A percentile compares a stretch with the other conserved stretches of the same genome.
phyloP scores from a whole-genome alignment of 2,797 vertebrate species.

The Austrolebias charrua region DNA sequence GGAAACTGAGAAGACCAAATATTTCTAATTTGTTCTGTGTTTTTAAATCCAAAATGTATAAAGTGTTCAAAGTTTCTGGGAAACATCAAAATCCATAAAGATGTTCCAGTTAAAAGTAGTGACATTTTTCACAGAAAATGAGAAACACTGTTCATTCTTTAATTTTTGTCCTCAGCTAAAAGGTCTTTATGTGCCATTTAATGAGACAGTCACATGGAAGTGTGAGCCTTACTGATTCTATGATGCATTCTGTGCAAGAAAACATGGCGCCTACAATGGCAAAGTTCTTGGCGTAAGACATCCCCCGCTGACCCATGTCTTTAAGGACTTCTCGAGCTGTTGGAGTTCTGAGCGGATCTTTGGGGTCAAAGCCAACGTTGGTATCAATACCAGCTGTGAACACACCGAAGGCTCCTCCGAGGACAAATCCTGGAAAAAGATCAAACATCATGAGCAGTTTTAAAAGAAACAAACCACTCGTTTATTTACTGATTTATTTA shows the following conservation, averaged over 20 bases:
- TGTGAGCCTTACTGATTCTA: slow-evolving; percentile 90
- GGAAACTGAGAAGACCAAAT: no score
- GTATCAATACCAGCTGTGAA: slow-evolving; percentile 98
- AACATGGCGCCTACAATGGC: slow-evolving; percentile 98
- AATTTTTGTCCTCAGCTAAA: no score
- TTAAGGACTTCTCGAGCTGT: slow-evolving; percentile 92
- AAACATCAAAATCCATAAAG: no score
- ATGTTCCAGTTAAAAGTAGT: no score
- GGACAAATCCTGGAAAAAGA: slow-evolving; percentile 86
- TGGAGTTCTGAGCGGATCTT: slow-evolving; percentile 91
- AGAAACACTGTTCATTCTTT: no score
- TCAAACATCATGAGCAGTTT: neutral
- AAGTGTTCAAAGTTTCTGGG: no score
- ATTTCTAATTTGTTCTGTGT: no score
- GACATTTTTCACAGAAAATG: no score
- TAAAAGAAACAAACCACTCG: neutral
- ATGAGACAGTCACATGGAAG: neutral
- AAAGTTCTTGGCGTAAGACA: slow-evolving; percentile 98
- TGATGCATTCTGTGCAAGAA: slow-evolving; percentile 95
- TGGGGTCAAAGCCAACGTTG: slow-evolving; percentile 95
- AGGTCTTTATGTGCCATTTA: neutral
- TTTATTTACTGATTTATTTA: neutral
- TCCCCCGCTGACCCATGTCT: slow-evolving; percentile 97
- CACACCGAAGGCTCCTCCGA: slow-evolving; percentile 95
- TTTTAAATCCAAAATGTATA: no score